Conservation (phyloP, 2,113 vertebrate species). For the Serinus canaria region DNA sequence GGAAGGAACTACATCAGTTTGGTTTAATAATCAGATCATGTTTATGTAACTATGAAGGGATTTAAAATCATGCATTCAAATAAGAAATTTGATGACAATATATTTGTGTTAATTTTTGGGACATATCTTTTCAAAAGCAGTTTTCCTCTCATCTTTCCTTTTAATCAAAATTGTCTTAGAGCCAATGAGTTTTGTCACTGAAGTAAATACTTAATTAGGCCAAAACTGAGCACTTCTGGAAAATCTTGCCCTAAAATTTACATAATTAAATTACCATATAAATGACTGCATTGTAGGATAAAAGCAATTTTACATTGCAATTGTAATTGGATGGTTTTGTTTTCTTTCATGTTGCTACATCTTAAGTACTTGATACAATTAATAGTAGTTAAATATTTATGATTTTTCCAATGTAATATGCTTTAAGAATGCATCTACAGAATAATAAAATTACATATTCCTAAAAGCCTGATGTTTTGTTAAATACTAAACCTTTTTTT, state of each 20-base stretch:
- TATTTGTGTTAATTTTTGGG: not conserved
- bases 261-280: not conserved
- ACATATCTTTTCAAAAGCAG: not conserved
- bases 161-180: not conserved
- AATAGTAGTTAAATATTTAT: conserved; percentile 26
- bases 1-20: not conserved
- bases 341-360: not conserved
- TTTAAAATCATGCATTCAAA: not conserved
- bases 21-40: not conserved
- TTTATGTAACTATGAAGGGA: not conserved
- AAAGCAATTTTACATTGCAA: not conserved
- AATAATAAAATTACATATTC: not conserved
- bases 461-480: not conserved
- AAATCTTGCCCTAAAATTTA: not conserved
- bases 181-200: not conserved
- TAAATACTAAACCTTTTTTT: not conserved
- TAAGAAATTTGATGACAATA: not conserved
- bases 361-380: not conserved
- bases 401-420: not conserved
- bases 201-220: not conserved
- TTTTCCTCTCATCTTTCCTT: not conserved
- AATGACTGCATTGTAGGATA: not conserved
- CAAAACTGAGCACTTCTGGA: not conserved
- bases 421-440: not conserved
- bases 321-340: not conserved